A percentile compares a stretch with the other conserved stretches of the same genome.
These are phyloP conservation scores for Zalophus californianus DNA, from an alignment of 2,797 vertebrate species.

Conservation along the genomic window DNA sequence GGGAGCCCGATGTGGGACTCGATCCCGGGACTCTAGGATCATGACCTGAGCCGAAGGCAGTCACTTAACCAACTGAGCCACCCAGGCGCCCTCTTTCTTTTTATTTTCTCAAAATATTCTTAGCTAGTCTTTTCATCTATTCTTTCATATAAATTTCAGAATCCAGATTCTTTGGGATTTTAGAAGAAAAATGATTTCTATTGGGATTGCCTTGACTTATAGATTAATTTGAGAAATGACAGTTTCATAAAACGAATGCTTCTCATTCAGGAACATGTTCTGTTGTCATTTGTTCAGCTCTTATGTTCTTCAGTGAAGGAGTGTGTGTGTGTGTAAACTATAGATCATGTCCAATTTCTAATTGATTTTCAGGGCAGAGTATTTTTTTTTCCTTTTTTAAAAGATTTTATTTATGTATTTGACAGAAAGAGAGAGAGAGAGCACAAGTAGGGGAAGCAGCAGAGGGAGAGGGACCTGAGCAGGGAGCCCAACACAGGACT, in stretches of 20 bases:
- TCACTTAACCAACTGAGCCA: too few species aligned
- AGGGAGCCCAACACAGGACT: too few species aligned
- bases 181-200: neutral
- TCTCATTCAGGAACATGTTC: neutral
- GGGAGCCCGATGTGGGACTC: too few species aligned
- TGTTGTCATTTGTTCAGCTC: neutral
- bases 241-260: neutral
- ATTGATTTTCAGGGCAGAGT: neutral
- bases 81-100: too few species aligned
- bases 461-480: too few species aligned
- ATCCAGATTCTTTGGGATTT: neutral
- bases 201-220: neutral
- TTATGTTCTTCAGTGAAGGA: neutral
- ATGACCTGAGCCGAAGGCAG: too few species aligned
- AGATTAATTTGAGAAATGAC: neutral
- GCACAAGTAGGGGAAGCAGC: too few species aligned
- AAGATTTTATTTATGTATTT: too few species aligned
- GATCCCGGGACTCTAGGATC: too few species aligned
- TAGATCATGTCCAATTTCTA: neutral
- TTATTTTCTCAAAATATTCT: neutral
- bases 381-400: neutral
- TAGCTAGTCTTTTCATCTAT: neutral
- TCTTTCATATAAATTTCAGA: neutral
- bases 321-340: neutral
- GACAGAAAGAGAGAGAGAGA: too few species aligned